A percentile compares a stretch with the other conserved stretches of the same genome.
phyloP scores from a whole-genome alignment of 1,140 invertebrate genomes.

The Trachelipus rathkii region DNA sequence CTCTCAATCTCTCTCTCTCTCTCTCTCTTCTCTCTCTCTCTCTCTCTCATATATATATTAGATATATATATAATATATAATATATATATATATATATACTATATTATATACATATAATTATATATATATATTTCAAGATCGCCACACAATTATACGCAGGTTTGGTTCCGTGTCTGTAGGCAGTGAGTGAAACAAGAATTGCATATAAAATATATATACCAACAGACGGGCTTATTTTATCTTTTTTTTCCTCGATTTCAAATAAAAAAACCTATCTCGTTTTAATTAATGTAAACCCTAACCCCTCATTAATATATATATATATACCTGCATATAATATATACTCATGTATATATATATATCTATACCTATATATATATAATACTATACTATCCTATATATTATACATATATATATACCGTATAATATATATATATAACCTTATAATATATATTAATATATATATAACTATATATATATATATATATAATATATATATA shows the following conservation, averaged over 20 bases:
- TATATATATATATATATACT: slow-evolving; percentile 19
- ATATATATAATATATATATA: slow-evolving; percentile 12
- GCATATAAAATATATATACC: too few relatives aligned
- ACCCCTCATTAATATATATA: not conserved
- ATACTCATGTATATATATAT: slow-evolving; percentile 9
- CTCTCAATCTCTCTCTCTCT: too few relatives aligned
- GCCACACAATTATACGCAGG: slow-evolving; percentile 4
- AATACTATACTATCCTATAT: too few relatives aligned
- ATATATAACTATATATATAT: slow-evolving; percentile 14
- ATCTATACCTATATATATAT: slow-evolving; percentile 22
- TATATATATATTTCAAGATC: not conserved
- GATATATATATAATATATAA: slow-evolving; percentile 21
- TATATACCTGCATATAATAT: slow-evolving; percentile 17
- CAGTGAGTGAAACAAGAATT: too few relatives aligned
- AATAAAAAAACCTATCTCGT: too few relatives aligned
- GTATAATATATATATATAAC: slow-evolving; percentile 16
- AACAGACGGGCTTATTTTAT: too few relatives aligned
- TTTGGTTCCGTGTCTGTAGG: too few relatives aligned
- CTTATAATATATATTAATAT: slow-evolving; percentile 13
- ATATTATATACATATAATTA: slow-evolving; percentile 19
- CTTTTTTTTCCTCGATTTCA: too few relatives aligned
- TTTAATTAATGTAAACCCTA: too few relatives aligned
- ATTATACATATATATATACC: slow-evolving; percentile 19
- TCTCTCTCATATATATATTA: slow-evolving; percentile 8
- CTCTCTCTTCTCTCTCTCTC: too few relatives aligned